A percentile compares a stretch with the other conserved stretches of the same genome.
Conservation (phyloP, 2,797 vertebrate species). For the Periophthalmus magnuspinnatus region DNA sequence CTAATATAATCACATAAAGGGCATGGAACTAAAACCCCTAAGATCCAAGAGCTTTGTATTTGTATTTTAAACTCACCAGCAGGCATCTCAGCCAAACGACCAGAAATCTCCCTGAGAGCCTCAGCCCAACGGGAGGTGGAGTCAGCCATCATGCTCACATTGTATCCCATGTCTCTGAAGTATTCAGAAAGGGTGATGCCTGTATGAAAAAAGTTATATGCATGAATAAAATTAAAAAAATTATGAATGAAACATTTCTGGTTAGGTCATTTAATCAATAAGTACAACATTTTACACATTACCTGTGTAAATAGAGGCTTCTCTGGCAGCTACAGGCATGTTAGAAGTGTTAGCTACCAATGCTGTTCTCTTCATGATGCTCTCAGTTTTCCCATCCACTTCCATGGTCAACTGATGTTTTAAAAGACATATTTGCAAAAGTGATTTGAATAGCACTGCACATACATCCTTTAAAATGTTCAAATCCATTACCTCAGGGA, state of each 20-base stretch:
- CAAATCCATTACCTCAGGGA: conserved; percentile 76
- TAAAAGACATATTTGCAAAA: background rate
- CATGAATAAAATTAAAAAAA: background rate
- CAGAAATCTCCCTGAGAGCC: conserved; percentile 96
- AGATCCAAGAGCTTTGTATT: background rate
- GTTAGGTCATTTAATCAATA: background rate
- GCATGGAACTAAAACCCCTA: too few relatives aligned
- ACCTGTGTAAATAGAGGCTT: conserved; percentile 99
- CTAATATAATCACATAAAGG: too few relatives aligned
- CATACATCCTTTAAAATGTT: background rate
- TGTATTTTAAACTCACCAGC: conserved; percentile 82
- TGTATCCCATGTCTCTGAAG: conserved; percentile 98
- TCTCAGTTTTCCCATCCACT: conserved; percentile 93
- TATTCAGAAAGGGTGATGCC: conserved; percentile 98
- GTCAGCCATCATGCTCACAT: conserved; percentile 99
- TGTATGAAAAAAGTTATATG: conserved; percentile 50
- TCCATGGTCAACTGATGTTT: conserved; percentile 92
- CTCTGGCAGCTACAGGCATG: conserved; percentile 98
- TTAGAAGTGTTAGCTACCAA: conserved; percentile 98
- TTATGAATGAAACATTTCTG: background rate
- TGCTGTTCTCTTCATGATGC: conserved; percentile 99
- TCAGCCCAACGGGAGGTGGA: conserved; percentile 98
- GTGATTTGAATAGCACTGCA: background rate
- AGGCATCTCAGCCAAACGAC: conserved; percentile 96
- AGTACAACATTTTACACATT: background rate